A percentile compares a stretch with the other conserved stretches of the same genome.
Conservation (phyloP, 2,888 invertebrate genomes). For the Vannuccia rotundouncinata region DNA sequence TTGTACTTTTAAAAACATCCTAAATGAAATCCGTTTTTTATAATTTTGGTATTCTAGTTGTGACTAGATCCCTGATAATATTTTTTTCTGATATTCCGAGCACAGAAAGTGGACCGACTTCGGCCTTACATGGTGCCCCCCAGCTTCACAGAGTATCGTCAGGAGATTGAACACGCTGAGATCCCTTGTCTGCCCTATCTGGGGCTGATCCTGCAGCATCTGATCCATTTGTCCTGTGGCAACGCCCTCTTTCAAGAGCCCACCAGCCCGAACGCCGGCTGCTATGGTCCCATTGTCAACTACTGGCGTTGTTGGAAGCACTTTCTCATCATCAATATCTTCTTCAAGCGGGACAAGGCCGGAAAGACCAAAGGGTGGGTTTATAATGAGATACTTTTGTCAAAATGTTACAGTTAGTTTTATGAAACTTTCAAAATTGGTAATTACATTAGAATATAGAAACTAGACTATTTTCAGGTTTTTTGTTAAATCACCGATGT, state of each 20-base stretch:
- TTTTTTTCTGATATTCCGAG: no score
- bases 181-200: background rate
- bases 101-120: background rate
- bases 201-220: background rate
- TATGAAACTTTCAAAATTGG: no score
- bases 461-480: no score
- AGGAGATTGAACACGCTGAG: background rate
- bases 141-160: background rate
- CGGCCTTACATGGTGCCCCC: background rate
- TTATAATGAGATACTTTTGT: background rate
- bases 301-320: background rate
- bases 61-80: no score
- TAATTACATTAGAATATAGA: no score
- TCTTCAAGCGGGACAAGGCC: background rate
- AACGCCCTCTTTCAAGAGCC: background rate
- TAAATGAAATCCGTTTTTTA: no score
- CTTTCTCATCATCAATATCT: background rate
- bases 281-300: background rate
- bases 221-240: background rate
- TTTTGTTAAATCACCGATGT: no score
- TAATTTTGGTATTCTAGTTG: no score
- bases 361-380: background rate
- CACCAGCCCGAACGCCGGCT: background rate
- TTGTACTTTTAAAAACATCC: no score
- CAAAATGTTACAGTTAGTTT: no score